Base-by-base conservation (phyloP, 2,797 vertebrate species). In the Ibycter americanus region DNA sequence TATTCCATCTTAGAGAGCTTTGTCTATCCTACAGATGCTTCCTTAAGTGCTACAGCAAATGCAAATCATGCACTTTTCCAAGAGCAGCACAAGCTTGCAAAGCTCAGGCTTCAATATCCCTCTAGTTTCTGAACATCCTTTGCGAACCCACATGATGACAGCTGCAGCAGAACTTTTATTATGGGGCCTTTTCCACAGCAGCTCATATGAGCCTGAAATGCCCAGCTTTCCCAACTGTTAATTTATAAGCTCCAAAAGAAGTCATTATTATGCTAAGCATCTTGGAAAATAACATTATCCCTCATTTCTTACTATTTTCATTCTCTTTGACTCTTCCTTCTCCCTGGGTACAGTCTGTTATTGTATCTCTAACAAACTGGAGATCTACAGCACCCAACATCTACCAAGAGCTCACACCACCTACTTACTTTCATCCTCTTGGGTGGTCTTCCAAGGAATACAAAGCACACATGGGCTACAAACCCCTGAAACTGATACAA, bases 401-500 rank as follows among this genome's bases (percentile, higher is more conserved):
- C 42, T 15, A 49, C 62, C 44, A 6, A 27, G 46, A 44, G 40
- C 46, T 70, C 73, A 66, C 15, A 0, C 42, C 21, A 4, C 3
- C 79, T 25, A 5, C 55, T 34, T 8, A 18, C 56, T 40, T 10
- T 10, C 52, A 34, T 11, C 18, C 26, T 56, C 51, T 16, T 4
- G 2, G 3, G 29, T 2, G 21, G 5, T 25, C 40, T 59, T 9
- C 22, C 29, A 31, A 40, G 38, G 29, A 22, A 26, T 4, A 68
- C 36, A 17, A 47, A 15, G 47, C 62, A 49, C 32, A 12, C 1
- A 0, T 4, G 2, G 29, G 56, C 77, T 65, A 38, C 54, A 32
- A 61, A 12, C 31, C 32, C 12, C 32, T 8, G 8, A 19, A 73
- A 9, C 61, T 1, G 13, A 31, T 1, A 8, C 1, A 12, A 11